Base-by-base conservation (phyloP, 2,888 invertebrate species). In the Lasioglossum calceatum region DNA sequence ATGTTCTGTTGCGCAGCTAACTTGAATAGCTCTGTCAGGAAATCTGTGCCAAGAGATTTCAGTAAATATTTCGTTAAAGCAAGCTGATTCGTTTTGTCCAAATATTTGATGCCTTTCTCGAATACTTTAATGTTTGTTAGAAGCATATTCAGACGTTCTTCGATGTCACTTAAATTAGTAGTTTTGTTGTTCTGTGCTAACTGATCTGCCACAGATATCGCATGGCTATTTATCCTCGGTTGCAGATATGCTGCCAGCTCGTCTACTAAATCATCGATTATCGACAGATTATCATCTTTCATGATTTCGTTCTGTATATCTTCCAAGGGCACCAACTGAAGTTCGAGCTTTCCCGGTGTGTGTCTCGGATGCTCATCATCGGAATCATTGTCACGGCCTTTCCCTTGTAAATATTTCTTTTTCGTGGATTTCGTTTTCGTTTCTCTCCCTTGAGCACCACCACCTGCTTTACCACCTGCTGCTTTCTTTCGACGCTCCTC, bases 381-480 rank as follows among this genome's bases (percentile, higher is more conserved):
- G 4, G 97, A 97, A 86, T 97, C 97, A 90, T 97, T 97, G 71
- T 96, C 96, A 75, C 96, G 95, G 92, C 96, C 96, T 92, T 96
- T 96, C n/a, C 96, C 95, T 54, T 95, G 96, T 92, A 95, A 96
- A 86, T 95, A 95, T 94, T 97, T 97, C 95, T 98, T 99, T 94
- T 99, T 99, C 0, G 98, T 98, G 3, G 98, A 98, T 94, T 98
- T 99, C 0, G 98, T 99, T 96, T 99, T 99, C 0, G 98, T 98
- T 96, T 99, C 99, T 64, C 99, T 96, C 0, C 99, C 99, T 95
- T 99, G 99, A 19, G 97, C 97, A 1, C 99, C 99, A 27, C 99
- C 99, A 23, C 99, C 99, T 76, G 97, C 97, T 96, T 99, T 99
- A 1, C 98, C 98, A 44, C 97, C 97, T 8, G 97, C 96, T 2